A percentile compares a stretch with the other conserved stretches of the same genome.
These are phyloP conservation scores for Drosophila percnosoma DNA, from an alignment of 2,888 invertebrate genomes.

Conservation along the genomic window DNA sequence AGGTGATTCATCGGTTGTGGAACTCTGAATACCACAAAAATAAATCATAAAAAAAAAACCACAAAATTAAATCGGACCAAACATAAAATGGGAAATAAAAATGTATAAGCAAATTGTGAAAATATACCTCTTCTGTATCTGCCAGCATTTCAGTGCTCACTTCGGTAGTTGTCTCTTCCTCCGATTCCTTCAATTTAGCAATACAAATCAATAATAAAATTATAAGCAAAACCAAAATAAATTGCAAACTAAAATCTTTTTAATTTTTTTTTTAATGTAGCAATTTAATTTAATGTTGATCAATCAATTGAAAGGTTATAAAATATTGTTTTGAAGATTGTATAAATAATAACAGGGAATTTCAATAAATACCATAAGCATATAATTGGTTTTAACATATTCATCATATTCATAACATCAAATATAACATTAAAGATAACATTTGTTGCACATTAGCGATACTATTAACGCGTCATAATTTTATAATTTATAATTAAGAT, in stretches of 20 bases:
- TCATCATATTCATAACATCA: too few relatives aligned
- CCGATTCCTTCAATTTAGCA: constrained; percentile 41
- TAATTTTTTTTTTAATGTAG: too few relatives aligned
- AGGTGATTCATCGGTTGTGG: constrained; percentile 31
- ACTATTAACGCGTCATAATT: too few relatives aligned
- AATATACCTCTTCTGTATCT: constrained; percentile 35
- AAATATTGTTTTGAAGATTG: too few relatives aligned
- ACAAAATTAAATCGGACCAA: constrained; percentile 17
- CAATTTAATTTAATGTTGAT: too few relatives aligned
- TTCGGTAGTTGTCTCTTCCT: constrained; percentile 25
- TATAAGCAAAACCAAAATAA: constrained; percentile 18
- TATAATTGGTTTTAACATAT: too few relatives aligned
- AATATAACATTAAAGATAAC: too few relatives aligned
- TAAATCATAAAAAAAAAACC: constrained; percentile 1
- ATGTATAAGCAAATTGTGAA: not conserved
- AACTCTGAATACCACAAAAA: constrained; percentile 33
- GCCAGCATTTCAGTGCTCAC: not conserved
- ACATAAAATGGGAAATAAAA: not conserved
- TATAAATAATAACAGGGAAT: too few relatives aligned
- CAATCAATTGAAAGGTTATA: too few relatives aligned
- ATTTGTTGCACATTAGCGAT: too few relatives aligned
- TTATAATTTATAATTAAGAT: not conserved
- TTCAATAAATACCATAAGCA: too few relatives aligned
- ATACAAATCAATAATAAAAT: constrained; percentile 9
- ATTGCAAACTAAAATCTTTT: not conserved